Percentiles rank a stretch among this genome's conserved stretches.
Conservation (phyloP, 2,888 invertebrate species). For the Seira musarum region DNA sequence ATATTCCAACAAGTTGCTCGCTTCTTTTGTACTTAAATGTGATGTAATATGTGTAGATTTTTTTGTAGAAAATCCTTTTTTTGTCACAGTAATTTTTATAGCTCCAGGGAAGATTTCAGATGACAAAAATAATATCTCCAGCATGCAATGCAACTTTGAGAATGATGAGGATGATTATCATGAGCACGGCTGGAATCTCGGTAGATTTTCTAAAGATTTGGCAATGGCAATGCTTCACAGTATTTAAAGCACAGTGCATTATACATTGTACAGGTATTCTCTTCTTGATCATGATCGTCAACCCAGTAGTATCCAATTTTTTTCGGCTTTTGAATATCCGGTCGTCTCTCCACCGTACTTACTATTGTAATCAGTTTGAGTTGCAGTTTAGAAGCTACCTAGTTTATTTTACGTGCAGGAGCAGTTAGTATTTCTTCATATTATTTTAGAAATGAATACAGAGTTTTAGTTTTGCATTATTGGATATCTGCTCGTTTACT, state of each 20-base stretch:
- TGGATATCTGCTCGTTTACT: not conserved
- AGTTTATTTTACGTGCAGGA: not conserved
- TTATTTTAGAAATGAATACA: constrained; percentile 1
- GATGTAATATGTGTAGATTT: constrained; percentile 4
- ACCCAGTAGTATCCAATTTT: constrained; percentile 37
- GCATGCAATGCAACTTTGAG: constrained; percentile 3
- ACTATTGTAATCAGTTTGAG: not conserved
- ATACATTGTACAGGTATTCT: not conserved
- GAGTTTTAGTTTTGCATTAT: not conserved
- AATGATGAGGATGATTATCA: not conserved
- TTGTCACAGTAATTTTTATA: constrained; percentile 22
- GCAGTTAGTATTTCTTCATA: not conserved
- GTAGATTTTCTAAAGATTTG: not conserved
- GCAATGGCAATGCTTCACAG: not conserved
- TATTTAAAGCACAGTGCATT: constrained; percentile 12
- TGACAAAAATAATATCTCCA: constrained; percentile 16
- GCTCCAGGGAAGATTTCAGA: constrained; percentile 45
- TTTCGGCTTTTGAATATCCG: constrained; percentile 59
- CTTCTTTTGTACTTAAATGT: constrained; percentile 20
- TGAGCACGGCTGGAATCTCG: constrained; percentile 11
- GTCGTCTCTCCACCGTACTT: constrained; percentile 20
- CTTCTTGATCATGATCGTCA: constrained; percentile 6
- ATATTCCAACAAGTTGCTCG: constrained; percentile 32
- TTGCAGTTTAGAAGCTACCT: too few relatives aligned
- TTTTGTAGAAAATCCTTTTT: constrained; percentile 9